Evolutionary conservation across 2,797 vertebrate species (phyloP), one percentile per base, ranked within the genome.

Genomic region (Xerus rutilus): DNA sequence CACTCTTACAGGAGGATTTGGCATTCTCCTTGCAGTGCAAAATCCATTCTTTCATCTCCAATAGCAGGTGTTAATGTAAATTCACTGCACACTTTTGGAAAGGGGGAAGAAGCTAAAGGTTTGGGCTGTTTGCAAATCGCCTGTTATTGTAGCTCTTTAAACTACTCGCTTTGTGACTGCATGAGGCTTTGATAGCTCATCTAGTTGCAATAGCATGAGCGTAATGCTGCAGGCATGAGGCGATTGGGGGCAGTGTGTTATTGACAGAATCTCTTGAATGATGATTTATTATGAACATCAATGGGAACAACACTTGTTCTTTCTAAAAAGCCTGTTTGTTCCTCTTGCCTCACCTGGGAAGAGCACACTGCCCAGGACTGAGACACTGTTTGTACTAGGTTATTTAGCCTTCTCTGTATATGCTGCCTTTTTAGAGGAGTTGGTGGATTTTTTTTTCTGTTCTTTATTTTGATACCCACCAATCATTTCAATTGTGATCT

Each of bases 231-330:
- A 97, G 97, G 96, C 97, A 96, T 93, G 96, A 96, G 97, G 97
- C 74, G 52, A 96, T 97, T 97, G 97, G 97, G 97, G 97, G 93
- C 97, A 98, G 92, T 74, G 87, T 95, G 96, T 92, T 98, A 98
- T 98, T 98, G 98, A 98, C 97, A 98, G 97, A 98, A 97, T 98
- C 96, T 98, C 95, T 94, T 95, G 97, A 96, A 97, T 97, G 97
- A 96, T 98, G 98, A 98, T 98, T 98, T 98, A 98, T 98, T 98
- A 98, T 96, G 96, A 97, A 98, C 96, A 97, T 98, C 97, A 97
- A 91, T 97, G 97, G 96, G 81, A 97, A 88, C 94, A 95, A 97
- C 96, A 92, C 97, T 98, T 97, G 97, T 96, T 98, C 97, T 97
- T 96, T 90, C 96, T 97, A 57, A 91, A 98, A 98, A 97, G 93